A percentile compares a stretch with the other conserved stretches of the same genome.
Evolutionary conservation across 2,113 vertebrate genomes (phyloP).

Genomic region (Indri indri): DNA sequence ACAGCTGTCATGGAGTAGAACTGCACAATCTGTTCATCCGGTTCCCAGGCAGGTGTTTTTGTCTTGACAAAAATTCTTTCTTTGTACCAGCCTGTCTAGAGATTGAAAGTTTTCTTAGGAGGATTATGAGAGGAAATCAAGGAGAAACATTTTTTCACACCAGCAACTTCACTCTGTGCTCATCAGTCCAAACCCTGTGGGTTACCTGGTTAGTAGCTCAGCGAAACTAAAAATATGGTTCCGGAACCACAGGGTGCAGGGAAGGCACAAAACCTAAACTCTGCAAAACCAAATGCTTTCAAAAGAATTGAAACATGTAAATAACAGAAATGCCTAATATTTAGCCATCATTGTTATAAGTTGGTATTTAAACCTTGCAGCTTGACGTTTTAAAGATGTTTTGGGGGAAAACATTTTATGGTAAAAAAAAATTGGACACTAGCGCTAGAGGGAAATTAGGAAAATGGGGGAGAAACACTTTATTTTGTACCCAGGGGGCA

Average conservation of each 20-base stretch:
- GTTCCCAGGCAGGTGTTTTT: constrained; percentile 30
- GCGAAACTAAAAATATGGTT: constrained; percentile 24
- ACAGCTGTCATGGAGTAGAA: constrained; percentile 2
- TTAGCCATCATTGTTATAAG: not conserved
- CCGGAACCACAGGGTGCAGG: not conserved
- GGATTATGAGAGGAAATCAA: constrained; percentile 23
- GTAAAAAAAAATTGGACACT: not conserved
- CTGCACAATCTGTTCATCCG: constrained; percentile 22
- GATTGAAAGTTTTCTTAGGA: constrained; percentile 53
- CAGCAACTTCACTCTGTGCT: constrained; percentile 4
- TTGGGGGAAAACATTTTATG: not conserved
- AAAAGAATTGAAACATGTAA: not conserved
- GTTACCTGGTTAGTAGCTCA: not conserved
- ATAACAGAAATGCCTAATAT: not conserved
- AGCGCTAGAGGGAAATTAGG: not conserved
- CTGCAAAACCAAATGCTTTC: not conserved
- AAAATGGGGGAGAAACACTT: not conserved
- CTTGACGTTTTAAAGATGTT: not conserved
- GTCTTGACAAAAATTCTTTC: constrained; percentile 25
- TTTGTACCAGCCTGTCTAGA: not conserved
- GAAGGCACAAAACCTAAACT: not conserved
- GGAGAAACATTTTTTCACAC: not conserved
- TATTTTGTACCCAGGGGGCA: not conserved
- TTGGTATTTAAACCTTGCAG: not conserved
- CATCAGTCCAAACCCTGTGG: not conserved